phyloP scores from a whole-genome alignment of 2,797 vertebrate species.

The Alcedo atthis region DNA sequence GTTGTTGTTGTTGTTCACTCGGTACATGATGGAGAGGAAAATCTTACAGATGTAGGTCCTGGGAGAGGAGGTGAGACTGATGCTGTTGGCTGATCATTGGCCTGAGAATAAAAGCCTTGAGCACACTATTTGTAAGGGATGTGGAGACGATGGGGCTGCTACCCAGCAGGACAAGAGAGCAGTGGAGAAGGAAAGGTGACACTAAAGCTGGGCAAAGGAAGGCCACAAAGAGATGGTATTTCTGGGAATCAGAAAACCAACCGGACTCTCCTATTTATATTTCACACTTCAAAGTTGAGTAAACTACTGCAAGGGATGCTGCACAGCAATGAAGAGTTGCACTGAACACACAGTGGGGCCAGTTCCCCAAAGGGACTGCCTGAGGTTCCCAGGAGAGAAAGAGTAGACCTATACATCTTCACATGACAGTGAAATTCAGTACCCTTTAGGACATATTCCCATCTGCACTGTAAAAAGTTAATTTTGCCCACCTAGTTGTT shows the following conservation, averaged over 20 bases:
- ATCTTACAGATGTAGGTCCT: fast-evolving
- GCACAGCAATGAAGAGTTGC: neutral
- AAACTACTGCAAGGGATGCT: neutral
- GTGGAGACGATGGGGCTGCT: neutral
- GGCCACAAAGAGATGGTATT: neutral
- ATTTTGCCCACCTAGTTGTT: neutral
- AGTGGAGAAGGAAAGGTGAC: neutral
- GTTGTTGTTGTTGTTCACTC: neutral
- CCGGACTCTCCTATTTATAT: neutral
- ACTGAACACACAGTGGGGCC: neutral
- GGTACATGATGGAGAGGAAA: neutral
- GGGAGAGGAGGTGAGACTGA: neutral
- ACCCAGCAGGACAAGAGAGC: neutral
- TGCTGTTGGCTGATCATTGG: neutral
- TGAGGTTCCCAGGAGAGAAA: fast-evolving
- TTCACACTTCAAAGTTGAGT: neutral
- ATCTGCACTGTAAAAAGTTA: neutral
- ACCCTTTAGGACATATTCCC: neutral
- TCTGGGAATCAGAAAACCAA: neutral
- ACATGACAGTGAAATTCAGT: neutral
- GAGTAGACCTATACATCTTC: neutral
- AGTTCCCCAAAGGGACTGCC: neutral
- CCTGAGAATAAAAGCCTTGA: fast-evolving
- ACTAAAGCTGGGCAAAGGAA: neutral
- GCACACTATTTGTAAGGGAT: fast-evolving